A percentile compares a stretch with the other conserved stretches of the same genome.
Conservation (phyloP, 1,140 invertebrate species). For the Brachystomella parvula region DNA sequence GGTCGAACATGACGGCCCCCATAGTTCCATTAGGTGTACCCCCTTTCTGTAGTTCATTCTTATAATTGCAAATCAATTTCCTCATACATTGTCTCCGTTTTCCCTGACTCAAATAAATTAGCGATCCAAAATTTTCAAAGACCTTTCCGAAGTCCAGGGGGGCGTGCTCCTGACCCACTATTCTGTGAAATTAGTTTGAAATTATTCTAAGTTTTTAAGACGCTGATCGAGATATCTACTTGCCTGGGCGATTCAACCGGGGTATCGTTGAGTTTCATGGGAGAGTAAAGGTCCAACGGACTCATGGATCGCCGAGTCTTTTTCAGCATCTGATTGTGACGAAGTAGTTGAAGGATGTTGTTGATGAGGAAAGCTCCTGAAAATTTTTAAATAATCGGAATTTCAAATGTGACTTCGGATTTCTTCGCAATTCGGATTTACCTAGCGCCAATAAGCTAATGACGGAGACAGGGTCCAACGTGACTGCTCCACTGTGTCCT, state of each 20-base stretch:
- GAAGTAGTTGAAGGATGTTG: constrained; percentile 35
- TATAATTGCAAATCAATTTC: constrained; percentile 32
- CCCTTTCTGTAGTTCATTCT: constrained; percentile 18
- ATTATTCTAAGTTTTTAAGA: no score
- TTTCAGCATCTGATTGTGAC: constrained; percentile 21
- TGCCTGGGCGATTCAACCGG: constrained; percentile 4
- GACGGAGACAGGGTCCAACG: constrained; percentile 36
- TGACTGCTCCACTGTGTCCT: constrained; percentile 31
- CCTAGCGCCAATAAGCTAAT: constrained; percentile 35
- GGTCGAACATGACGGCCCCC: constrained; percentile 27
- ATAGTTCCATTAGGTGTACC: constrained; percentile 3
- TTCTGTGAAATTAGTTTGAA: no score
- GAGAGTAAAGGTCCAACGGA: constrained; percentile 19
- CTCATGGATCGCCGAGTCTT: constrained; percentile 12
- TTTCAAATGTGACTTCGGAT: neutral
- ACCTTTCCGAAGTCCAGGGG: constrained; percentile 28
- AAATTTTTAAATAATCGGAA: neutral
- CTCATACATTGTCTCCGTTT: constrained; percentile 34
- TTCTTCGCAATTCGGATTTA: constrained; percentile 7
- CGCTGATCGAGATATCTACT: neutral
- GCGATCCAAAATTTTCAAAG: constrained; percentile 33
- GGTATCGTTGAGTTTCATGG: constrained; percentile 20
- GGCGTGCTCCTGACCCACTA: no score
- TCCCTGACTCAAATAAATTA: constrained; percentile 28
- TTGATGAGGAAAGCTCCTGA: constrained; percentile 37